Base-by-base conservation (phyloP, 2,113 vertebrate species). In the Capra hircus region DNA sequence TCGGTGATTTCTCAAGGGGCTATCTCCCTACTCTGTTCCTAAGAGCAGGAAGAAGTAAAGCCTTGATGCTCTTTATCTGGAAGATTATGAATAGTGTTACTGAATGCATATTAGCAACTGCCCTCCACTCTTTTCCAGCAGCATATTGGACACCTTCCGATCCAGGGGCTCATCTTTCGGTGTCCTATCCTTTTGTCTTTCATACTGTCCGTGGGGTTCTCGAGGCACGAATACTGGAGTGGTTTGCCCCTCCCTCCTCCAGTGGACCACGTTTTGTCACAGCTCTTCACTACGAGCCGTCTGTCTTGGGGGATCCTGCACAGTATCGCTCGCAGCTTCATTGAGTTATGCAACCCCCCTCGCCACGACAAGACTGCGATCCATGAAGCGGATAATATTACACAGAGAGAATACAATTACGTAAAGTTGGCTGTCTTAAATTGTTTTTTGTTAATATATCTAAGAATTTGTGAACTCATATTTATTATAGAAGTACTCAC, bases 341-440 rank as follows among this genome's bases (percentile, higher is more conserved):
- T 0, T 40, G 36, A 77, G 71, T 27, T 14, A 77, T 2, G 23
- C 71, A 77, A 14, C 11, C 23, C 71, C 40, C 23, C 27, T 77
- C 2, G 0, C 36, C 23, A 43, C 6, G 5, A 43, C 36, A 43
- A 43, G 71, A 2, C 21, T 25, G 36, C 1, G 0, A 43, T 43
- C 11, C 71, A 14, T 7, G 36, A 77, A 71, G n/a, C 19, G n/a
- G 67, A 23, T 40, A 85, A n/a, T 48, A 91, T 88, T 53, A 77
- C 43, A 27, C 12, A 62, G 3, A 62, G 88, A 8, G 33, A 30
- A 86, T 85, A 62, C 64, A 77, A 78, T 88, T 96, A 48, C 53
- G 28, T 50, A 30, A 94, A 60, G 23, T 5, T 90, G 23, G n/a
- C 25, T 89, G 19, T 59, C 53, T 92, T 83, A n/a, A 10, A 36